Evolutionary conservation across 2,113 vertebrate genomes (phyloP).

Genomic region (Crotalus viridis): DNA sequence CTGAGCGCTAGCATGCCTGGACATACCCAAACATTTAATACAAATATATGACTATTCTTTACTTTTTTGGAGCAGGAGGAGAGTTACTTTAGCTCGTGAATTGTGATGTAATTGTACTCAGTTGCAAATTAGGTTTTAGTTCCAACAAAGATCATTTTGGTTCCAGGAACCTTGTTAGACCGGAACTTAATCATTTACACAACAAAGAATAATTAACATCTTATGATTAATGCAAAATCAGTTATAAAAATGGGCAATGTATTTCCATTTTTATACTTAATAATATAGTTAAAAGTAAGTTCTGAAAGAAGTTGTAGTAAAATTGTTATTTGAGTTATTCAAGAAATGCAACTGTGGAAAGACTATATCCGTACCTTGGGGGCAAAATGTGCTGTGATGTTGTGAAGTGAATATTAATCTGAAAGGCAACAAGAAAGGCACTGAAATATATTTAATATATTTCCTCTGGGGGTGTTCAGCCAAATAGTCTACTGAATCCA

Average conservation of each 20-base stretch:
- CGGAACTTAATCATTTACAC: constrained; percentile 1
- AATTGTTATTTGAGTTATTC: neutral
- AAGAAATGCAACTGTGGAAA: neutral
- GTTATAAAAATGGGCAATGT: neutral
- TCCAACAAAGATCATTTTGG: constrained; percentile 7
- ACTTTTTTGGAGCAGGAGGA: neutral
- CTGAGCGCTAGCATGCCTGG: neutral
- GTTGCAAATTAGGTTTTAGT: neutral
- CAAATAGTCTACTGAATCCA: neutral
- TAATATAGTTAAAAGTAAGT: neutral
- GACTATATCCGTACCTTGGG: neutral
- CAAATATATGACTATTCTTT: neutral
- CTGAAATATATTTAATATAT: neutral
- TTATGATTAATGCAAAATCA: neutral
- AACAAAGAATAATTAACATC: neutral
- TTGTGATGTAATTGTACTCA: neutral
- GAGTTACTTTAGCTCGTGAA: neutral
- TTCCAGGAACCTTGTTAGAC: neutral
- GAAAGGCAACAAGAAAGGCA: neutral
- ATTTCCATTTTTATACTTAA: neutral
- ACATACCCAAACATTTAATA: neutral
- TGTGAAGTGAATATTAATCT: neutral
- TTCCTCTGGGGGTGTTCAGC: neutral
- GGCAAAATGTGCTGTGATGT: neutral
- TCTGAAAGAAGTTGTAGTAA: neutral